Evolutionary conservation across 2,113 vertebrate species (phyloP).

Genomic region (Poicephalus gulielmi): DNA sequence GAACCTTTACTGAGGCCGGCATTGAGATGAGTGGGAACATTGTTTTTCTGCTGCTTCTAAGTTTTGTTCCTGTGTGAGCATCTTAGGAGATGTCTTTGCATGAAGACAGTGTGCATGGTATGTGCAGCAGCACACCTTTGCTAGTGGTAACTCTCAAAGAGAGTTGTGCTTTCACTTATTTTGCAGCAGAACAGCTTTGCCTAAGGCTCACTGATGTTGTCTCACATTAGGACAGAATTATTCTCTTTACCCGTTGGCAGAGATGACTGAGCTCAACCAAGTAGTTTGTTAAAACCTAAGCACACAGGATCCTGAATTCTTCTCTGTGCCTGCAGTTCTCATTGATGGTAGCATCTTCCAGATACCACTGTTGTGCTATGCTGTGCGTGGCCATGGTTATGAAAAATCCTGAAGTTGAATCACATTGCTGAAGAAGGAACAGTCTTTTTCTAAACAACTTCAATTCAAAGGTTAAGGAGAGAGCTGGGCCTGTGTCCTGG

Average conservation of each 20-base stretch:
- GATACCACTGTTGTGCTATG: neutral
- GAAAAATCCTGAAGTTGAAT: neutral
- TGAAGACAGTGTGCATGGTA: fast-evolving
- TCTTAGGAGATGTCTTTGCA: neutral
- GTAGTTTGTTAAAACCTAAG: neutral
- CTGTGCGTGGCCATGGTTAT: neutral
- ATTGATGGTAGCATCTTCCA: neutral
- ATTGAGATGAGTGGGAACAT: neutral
- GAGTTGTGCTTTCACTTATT: neutral
- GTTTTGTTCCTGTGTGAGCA: neutral
- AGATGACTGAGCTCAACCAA: neutral
- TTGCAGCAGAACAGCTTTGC: neutral
- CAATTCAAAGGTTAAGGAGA: neutral
- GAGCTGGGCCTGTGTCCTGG: neutral
- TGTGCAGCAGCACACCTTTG: neutral
- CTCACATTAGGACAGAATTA: neutral
- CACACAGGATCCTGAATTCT: neutral
- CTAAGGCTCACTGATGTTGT: neutral
- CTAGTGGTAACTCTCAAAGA: neutral
- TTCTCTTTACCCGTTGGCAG: neutral
- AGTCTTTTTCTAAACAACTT: neutral
- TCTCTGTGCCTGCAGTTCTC: neutral
- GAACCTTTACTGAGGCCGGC: neutral
- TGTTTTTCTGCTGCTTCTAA: neutral
- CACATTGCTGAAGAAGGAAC: neutral